Evolutionary conservation across 2,797 vertebrate species (phyloP).

Genomic region (Gadopsis bispinosus): DNA sequence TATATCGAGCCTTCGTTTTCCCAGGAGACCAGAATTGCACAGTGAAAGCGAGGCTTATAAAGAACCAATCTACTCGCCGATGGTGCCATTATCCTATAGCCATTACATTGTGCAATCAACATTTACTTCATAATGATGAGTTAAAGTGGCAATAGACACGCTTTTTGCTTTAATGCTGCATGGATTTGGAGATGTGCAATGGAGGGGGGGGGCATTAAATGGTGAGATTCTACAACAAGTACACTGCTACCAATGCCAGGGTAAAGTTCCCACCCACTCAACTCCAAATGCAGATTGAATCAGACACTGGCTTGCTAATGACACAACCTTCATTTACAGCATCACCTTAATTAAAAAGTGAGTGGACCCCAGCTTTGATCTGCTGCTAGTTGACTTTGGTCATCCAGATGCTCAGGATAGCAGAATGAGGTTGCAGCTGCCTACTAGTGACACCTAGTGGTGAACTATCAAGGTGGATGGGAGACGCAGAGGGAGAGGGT

Average conservation of each 20-base stretch:
- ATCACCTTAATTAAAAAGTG: conserved; percentile 50
- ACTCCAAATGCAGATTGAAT: conserved; percentile 39
- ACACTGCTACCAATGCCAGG: conserved; percentile 25
- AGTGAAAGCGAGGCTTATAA: no score
- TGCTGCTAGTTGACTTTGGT: conserved; percentile 18
- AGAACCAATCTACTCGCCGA: no score
- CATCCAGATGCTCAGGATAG: conserved; percentile 1
- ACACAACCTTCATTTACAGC: conserved; percentile 31
- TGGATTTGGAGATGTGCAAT: conserved; percentile 7
- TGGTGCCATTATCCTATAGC: no score
- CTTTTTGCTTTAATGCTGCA: not conserved
- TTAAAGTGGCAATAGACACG: no score
- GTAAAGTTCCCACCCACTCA: conserved; percentile 24
- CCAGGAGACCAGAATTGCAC: no score
- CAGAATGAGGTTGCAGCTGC: conserved; percentile 22
- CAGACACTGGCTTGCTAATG: conserved; percentile 27
- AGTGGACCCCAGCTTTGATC: conserved; percentile 37
- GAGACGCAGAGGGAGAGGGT: conserved; percentile 14
- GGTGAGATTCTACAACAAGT: conserved; percentile 1
- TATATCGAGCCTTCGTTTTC: no score
- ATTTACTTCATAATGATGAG: no score
- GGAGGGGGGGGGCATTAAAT: not conserved
- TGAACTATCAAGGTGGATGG: conserved; percentile 14
- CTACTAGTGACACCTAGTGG: conserved; percentile 55
- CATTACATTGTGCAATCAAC: no score